Percentiles rank a stretch among this genome's conserved stretches.
These are phyloP conservation scores for Euura lappo DNA, from an alignment of 1,140 invertebrate species.

Conservation along the genomic window DNA sequence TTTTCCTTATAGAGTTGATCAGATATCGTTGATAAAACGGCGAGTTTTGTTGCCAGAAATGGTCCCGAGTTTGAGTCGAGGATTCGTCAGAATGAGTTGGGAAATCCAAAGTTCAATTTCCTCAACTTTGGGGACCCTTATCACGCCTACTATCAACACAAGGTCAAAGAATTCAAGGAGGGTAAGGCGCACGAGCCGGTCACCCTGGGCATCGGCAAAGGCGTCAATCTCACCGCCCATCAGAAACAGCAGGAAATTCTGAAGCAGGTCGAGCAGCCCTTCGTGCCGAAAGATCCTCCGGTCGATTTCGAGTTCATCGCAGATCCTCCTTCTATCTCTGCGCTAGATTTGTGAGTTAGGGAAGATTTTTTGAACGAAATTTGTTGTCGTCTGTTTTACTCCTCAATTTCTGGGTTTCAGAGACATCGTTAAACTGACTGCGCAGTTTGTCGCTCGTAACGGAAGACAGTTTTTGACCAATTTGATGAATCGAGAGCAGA, in stretches of 20 bases:
- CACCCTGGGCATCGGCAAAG: conserved; percentile 52
- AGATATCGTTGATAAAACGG: conserved; percentile 99
- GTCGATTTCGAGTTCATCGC: conserved; percentile 97
- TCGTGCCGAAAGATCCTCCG: conserved; percentile 94
- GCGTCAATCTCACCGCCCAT: conserved; percentile 73
- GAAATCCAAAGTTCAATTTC: conserved; percentile 98
- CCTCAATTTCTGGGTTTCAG: conserved; percentile 61
- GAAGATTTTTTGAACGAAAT: conserved; percentile 22
- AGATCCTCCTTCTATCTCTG: conserved; percentile 99
- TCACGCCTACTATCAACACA: conserved; percentile 98
- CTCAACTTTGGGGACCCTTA: conserved; percentile 97
- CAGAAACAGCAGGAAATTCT: conserved; percentile 88
- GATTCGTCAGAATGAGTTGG: conserved; percentile 95
- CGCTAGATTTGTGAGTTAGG: conserved; percentile 85
- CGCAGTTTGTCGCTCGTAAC: conserved; percentile 98
- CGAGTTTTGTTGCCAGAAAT: conserved; percentile 97
- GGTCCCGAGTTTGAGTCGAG: conserved; percentile 97
- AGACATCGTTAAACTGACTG: conserved; percentile 97
- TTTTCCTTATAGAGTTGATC: conserved; percentile 38
- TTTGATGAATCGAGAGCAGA: conserved; percentile 97
- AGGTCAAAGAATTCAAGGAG: conserved; percentile 95
- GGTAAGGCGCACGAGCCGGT: conserved; percentile 72
- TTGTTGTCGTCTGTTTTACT: conserved; percentile 21
- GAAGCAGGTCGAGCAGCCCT: conserved; percentile 86
- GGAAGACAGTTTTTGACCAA: conserved; percentile 97